A percentile compares a stretch with the other conserved stretches of the same genome.
Evolutionary conservation across 2,888 invertebrate species (phyloP).

Genomic region (Cynaeus angustus): DNA sequence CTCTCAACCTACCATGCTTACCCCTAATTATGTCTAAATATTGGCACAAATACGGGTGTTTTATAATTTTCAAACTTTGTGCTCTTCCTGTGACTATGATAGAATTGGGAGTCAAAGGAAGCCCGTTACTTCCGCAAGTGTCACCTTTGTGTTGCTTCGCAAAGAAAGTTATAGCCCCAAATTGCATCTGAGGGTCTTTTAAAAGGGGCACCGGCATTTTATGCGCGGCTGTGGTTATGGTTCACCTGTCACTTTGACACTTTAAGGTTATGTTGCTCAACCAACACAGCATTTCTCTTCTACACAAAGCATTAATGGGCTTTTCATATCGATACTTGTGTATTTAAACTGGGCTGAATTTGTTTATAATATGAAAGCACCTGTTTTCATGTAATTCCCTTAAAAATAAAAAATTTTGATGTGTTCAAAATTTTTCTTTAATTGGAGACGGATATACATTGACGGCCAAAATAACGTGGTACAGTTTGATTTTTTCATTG

Average conservation of each 20-base stretch:
- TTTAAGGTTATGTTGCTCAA: constrained; percentile 31
- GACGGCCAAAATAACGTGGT: too few species aligned
- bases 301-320: constrained; percentile 93
- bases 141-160: constrained; percentile 93
- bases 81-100: constrained; percentile 94
- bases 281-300: constrained; percentile 74
- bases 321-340: constrained; percentile 95
- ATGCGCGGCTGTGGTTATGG: constrained; percentile 9
- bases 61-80: constrained; percentile 85
- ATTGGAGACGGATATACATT: too few species aligned
- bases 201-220: constrained; percentile 62
- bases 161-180: constrained; percentile 94
- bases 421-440: too few species aligned
- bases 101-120: constrained; percentile 97
- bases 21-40: constrained; percentile 94
- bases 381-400: too few species aligned
- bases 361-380: too few species aligned
- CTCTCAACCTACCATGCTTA: constrained; percentile 96
- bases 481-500: too few species aligned
- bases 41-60: constrained; percentile 88
- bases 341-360: constrained; percentile 98
- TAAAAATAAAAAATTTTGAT: too few species aligned
- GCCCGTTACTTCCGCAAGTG: constrained; percentile 95
- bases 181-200: constrained; percentile 73
- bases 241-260: background rate